phyloP scores from a whole-genome alignment of 2,888 invertebrate genomes.

The Lasioglossum pauxillum region DNA sequence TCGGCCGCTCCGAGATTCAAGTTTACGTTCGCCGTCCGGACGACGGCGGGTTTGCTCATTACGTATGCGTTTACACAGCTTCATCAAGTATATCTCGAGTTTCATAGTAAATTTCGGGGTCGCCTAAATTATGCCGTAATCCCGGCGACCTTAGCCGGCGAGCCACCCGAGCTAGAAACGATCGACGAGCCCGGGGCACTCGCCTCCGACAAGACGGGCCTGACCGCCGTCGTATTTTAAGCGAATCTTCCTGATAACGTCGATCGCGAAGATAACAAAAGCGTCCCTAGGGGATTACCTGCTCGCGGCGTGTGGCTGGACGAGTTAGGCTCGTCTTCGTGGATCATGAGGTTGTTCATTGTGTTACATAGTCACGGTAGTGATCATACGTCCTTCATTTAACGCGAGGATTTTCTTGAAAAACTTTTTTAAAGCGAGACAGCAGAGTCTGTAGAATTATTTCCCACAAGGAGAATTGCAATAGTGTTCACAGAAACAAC shows the following conservation, averaged over 20 bases:
- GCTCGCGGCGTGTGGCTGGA: neutral
- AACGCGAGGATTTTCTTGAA: too few species aligned
- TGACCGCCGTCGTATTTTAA: neutral
- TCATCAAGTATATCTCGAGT: slow-evolving; percentile 49
- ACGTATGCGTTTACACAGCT: slow-evolving; percentile 47
- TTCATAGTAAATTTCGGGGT: slow-evolving; percentile 41
- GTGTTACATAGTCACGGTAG: too few species aligned
- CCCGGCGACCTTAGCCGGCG: slow-evolving; percentile 12
- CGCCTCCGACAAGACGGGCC: neutral
- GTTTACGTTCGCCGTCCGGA: slow-evolving; percentile 36
- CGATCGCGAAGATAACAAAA: neutral
- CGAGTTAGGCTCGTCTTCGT: too few species aligned
- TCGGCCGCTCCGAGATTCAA: slow-evolving; percentile 34
- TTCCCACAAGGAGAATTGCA: too few species aligned
- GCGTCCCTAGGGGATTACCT: neutral
- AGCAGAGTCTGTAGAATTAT: too few species aligned
- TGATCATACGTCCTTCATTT: too few species aligned
- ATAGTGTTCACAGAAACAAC: too few species aligned
- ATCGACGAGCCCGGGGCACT: neutral
- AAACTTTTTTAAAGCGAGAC: too few species aligned
- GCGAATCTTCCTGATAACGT: neutral
- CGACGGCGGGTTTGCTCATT: slow-evolving; percentile 42
- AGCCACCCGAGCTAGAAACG: neutral
- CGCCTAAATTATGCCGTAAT: slow-evolving; percentile 37
- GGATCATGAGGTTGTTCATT: too few species aligned